Evolutionary conservation across 2,888 invertebrate genomes (phyloP).

Genomic region (Cheilosia variabilis): DNA sequence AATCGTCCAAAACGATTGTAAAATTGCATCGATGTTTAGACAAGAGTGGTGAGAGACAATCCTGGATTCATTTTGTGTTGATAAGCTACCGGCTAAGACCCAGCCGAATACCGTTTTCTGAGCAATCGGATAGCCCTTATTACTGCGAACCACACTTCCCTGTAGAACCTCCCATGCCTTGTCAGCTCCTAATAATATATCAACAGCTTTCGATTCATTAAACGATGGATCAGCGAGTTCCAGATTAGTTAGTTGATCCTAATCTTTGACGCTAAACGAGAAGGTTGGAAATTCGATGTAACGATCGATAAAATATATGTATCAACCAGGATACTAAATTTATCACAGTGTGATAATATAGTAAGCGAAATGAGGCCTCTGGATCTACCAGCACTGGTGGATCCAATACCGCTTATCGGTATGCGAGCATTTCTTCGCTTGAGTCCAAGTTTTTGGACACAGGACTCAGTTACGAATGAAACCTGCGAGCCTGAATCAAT

Average conservation of each 20-base stretch:
- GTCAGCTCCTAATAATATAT: background rate
- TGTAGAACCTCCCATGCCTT: background rate
- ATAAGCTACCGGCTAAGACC: background rate
- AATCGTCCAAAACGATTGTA: background rate
- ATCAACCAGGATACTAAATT: background rate
- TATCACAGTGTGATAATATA: too few relatives aligned
- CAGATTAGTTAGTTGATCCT: background rate
- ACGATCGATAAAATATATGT: background rate
- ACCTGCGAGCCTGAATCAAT: background rate
- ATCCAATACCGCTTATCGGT: background rate
- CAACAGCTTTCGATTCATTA: background rate
- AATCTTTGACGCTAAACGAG: background rate
- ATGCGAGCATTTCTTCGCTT: background rate
- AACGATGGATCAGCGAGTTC: background rate
- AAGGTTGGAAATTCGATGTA: background rate
- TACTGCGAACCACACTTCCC: background rate
- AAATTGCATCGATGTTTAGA: background rate
- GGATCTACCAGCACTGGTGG: too few relatives aligned
- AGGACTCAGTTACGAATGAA: slow-evolving; percentile 1
- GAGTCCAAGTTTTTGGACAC: slow-evolving; percentile 3
- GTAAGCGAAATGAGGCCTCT: too few relatives aligned
- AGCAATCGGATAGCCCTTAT: background rate
- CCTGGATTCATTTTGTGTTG: background rate
- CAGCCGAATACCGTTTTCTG: background rate
- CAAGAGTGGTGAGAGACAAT: background rate